phyloP scores from a whole-genome alignment of 2,888 invertebrate species.

The Rhyacophila evoluta region DNA sequence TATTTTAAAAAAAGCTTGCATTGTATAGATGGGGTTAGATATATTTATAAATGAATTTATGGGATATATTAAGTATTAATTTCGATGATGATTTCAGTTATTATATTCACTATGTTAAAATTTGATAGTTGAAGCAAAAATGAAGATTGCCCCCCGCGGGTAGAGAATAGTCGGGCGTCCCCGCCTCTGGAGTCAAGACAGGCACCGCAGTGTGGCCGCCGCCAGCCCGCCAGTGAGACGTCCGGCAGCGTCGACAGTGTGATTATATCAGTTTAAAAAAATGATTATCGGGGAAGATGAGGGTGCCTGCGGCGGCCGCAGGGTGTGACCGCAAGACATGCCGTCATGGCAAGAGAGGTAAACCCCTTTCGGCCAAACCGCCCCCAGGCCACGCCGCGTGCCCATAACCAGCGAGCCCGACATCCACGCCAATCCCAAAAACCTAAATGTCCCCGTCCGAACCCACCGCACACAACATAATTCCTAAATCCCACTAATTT shows the following conservation, averaged over 20 bases:
- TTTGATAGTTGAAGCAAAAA: background rate
- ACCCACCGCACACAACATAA: background rate
- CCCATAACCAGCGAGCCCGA: constrained; percentile 22
- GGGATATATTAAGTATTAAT: no score
- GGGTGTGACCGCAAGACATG: constrained; percentile 65
- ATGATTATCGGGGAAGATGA: constrained; percentile 53
- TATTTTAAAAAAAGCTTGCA: no score
- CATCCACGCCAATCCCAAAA: constrained; percentile 25
- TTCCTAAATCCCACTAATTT: background rate
- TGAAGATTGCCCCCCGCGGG: background rate
- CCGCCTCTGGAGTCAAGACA: constrained; percentile 47
- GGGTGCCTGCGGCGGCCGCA: constrained; percentile 50
- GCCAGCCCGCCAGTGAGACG: constrained; percentile 53
- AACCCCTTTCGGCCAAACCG: constrained; percentile 36
- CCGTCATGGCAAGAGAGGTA: constrained; percentile 82
- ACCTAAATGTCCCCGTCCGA: background rate
- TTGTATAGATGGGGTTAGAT: no score
- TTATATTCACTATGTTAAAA: no score
- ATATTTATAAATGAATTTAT: no score
- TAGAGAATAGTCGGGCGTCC: background rate
- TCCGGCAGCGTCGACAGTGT: constrained; percentile 47
- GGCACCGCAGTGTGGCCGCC: constrained; percentile 52
- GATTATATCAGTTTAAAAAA: constrained; percentile 43
- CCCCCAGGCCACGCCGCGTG: background rate
- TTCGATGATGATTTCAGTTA: no score